Percentiles rank a stretch among this genome's conserved stretches.
Conservation (phyloP, 2,113 vertebrate species). For the Bubalus kerabau region DNA sequence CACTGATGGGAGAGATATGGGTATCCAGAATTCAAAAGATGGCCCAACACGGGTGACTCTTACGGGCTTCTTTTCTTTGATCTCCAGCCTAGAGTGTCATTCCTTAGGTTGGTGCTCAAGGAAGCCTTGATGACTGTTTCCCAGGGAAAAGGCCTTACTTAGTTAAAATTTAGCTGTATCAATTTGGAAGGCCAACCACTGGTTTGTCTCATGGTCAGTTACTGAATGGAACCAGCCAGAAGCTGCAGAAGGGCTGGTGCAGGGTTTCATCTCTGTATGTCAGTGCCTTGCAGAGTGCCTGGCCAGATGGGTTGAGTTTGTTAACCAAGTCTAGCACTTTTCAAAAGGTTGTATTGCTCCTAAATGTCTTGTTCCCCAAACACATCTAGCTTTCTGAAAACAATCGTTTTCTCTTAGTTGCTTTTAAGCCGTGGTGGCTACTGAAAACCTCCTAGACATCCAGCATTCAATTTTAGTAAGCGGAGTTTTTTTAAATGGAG, state of each 20-base stretch:
- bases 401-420: background rate
- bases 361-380: background rate
- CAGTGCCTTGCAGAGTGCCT: background rate
- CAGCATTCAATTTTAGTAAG: background rate
- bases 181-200: background rate
- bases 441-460: background rate
- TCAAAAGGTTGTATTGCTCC: background rate
- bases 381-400: background rate
- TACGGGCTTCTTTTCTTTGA: background rate
- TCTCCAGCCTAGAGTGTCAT: background rate
- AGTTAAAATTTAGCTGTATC: slow-evolving; percentile 47
- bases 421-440: background rate
- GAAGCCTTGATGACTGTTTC: background rate
- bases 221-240: background rate
- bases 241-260: background rate
- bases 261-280: background rate
- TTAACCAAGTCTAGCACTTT: slow-evolving; percentile 2
- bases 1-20: background rate
- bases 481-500: background rate
- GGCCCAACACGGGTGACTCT: background rate
- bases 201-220: background rate
- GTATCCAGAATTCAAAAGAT: background rate
- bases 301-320: background rate
- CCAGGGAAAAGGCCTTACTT: background rate
- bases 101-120: background rate